These are phyloP conservation scores for Plagodis dolabraria DNA, from an alignment of 2,888 invertebrate species.

Conservation along the genomic window DNA sequence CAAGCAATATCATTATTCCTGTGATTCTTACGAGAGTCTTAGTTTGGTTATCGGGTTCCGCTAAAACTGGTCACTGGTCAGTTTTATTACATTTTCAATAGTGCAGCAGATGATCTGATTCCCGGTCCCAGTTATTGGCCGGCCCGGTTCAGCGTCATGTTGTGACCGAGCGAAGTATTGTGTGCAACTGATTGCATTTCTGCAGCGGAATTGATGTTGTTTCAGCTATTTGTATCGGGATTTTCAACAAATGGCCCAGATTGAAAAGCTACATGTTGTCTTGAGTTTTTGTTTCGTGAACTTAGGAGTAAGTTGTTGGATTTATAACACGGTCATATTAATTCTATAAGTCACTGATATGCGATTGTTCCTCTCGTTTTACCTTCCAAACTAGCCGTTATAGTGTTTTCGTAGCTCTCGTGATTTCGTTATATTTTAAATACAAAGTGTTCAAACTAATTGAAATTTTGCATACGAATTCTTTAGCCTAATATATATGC, in stretches of 20 bases:
- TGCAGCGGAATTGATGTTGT: constrained; percentile 46
- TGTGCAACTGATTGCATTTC: constrained; percentile 53
- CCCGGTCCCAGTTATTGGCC: constrained; percentile 46
- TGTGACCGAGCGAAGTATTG: constrained; percentile 45
- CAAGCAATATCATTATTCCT: no score
- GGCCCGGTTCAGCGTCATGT: constrained; percentile 39
- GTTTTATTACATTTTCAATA: constrained; percentile 60
- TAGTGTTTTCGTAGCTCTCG: no score
- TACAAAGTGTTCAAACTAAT: no score
- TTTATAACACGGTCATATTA: no score
- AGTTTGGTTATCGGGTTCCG: constrained; percentile 7
- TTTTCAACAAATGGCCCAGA: constrained; percentile 38
- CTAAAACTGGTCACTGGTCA: constrained; percentile 24
- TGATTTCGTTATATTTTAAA: no score
- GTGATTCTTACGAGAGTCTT: no score
- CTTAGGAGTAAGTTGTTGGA: no score
- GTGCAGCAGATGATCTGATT: constrained; percentile 51
- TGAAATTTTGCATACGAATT: no score
- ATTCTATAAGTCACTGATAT: no score
- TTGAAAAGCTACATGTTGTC: constrained; percentile 26
- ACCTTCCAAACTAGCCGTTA: no score
- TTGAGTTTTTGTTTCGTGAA: constrained; percentile 10
- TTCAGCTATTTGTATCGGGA: constrained; percentile 41
- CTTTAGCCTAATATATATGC: no score
- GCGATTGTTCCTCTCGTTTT: no score